Conservation (phyloP, 2,113 vertebrate genomes). For the Pantherophis guttatus region DNA sequence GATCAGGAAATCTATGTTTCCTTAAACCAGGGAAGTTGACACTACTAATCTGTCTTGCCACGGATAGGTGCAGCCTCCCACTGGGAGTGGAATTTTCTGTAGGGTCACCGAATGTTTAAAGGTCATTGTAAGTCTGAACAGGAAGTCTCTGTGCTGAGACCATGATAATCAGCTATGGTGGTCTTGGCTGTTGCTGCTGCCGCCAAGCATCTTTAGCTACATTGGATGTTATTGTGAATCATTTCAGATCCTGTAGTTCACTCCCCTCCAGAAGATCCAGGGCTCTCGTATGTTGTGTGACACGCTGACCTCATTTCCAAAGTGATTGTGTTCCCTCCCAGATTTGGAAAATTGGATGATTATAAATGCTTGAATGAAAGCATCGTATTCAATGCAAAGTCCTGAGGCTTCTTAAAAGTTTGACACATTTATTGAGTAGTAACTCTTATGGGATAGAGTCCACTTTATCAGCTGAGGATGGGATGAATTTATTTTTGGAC, state of each 20-base stretch:
- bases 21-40: slow-evolving; percentile 26
- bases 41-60: not conserved
- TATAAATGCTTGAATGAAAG: not conserved
- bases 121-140: not conserved
- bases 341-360: not conserved
- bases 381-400: not conserved
- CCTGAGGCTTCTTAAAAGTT: not conserved
- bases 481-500: not conserved
- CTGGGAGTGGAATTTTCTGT: not conserved
- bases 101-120: not conserved
- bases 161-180: slow-evolving; percentile 1
- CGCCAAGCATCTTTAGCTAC: not conserved
- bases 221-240: not conserved
- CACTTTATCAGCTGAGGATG: not conserved
- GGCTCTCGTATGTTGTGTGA: not conserved
- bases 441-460: not conserved
- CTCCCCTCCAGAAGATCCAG: not conserved
- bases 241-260: not conserved
- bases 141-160: not conserved
- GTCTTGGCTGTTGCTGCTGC: not conserved
- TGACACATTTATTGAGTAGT: not conserved
- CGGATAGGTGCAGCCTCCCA: slow-evolving; percentile 22
- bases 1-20: slow-evolving; percentile 49
- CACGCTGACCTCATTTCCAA: not conserved
- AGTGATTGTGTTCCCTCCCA: not conserved